A percentile compares a stretch with the other conserved stretches of the same genome.
phyloP scores from a whole-genome alignment of 2,797 vertebrate species.

The Hippoglossus hippoglossus region DNA sequence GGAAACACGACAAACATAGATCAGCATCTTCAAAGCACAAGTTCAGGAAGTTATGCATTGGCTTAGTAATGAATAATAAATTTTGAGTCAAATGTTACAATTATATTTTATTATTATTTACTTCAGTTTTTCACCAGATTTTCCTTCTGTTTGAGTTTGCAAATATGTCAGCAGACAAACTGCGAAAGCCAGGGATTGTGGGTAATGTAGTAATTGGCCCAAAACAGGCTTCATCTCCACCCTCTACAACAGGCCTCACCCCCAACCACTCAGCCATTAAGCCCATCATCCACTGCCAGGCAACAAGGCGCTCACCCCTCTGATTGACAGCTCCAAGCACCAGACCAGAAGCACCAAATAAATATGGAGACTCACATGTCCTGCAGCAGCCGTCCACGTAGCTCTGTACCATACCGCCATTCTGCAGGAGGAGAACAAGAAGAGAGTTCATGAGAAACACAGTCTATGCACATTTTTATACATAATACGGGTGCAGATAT shows the following conservation, averaged over 20 bases:
- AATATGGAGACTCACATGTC: slow-evolving; percentile 92
- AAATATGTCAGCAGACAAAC: slow-evolving; percentile 33
- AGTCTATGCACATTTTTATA: background rate
- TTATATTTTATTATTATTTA: slow-evolving; percentile 11
- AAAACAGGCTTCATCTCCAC: slow-evolving; percentile 67
- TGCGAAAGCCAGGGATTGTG: slow-evolving; percentile 47
- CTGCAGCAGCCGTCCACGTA: slow-evolving; percentile 97
- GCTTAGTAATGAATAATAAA: slow-evolving; percentile 10
- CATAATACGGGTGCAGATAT: background rate
- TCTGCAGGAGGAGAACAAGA: slow-evolving; percentile 82
- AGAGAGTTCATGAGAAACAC: background rate
- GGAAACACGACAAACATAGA: background rate
- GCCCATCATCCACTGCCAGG: slow-evolving; percentile 81
- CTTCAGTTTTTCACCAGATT: background rate
- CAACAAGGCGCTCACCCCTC: slow-evolving; percentile 80
- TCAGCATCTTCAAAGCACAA: background rate
- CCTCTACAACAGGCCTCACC: slow-evolving; percentile 75
- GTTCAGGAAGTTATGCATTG: background rate
- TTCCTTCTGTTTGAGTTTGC: slow-evolving; percentile 16
- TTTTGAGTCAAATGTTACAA: no score
- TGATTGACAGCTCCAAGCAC: slow-evolving; percentile 75
- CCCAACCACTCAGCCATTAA: slow-evolving; percentile 80
- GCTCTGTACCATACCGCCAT: slow-evolving; percentile 91
- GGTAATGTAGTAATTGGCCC: slow-evolving; percentile 57
- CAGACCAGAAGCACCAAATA: slow-evolving; percentile 54